A percentile compares a stretch with the other conserved stretches of the same genome.
Evolutionary conservation across 92 coral and sea anemone species (phyloP).

Genomic region (Porites divaricata): DNA sequence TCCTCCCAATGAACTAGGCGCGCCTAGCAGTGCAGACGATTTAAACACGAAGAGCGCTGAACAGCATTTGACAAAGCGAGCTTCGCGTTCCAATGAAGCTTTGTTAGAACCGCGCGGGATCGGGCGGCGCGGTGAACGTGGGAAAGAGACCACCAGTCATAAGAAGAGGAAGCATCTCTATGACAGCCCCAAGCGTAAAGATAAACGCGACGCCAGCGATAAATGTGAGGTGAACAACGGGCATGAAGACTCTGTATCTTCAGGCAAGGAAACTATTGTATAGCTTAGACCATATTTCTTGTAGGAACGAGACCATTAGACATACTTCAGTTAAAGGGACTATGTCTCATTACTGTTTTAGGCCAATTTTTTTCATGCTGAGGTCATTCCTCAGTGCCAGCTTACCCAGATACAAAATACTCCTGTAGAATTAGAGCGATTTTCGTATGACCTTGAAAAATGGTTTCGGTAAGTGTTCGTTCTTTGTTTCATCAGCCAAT

Average conservation of each 20-base stretch:
- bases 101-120: neutral
- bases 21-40: neutral
- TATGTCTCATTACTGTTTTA: too few relatives aligned
- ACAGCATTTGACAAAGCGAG: neutral
- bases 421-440: too few relatives aligned
- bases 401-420: too few relatives aligned
- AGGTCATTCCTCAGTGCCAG: too few relatives aligned
- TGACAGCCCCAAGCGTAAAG: neutral
- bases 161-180: constrained; percentile 12
- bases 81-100: neutral
- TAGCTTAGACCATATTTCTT: neutral
- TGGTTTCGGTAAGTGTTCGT: too few relatives aligned
- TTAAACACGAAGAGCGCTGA: constrained; percentile 2
- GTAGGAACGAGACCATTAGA: too few relatives aligned
- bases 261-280: constrained; percentile 40
- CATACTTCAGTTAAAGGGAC: too few relatives aligned
- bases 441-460: too few relatives aligned
- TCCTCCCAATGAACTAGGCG: constrained; percentile 15
- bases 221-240: constrained; percentile 13
- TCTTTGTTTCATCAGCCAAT: too few relatives aligned
- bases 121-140: neutral
- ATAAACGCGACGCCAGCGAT: neutral
- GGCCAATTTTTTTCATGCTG: too few relatives aligned
- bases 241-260: neutral
- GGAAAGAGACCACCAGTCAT: constrained; percentile 10